Evolutionary conservation across 2,113 vertebrate species (phyloP).

Genomic region (Clarias magur): DNA sequence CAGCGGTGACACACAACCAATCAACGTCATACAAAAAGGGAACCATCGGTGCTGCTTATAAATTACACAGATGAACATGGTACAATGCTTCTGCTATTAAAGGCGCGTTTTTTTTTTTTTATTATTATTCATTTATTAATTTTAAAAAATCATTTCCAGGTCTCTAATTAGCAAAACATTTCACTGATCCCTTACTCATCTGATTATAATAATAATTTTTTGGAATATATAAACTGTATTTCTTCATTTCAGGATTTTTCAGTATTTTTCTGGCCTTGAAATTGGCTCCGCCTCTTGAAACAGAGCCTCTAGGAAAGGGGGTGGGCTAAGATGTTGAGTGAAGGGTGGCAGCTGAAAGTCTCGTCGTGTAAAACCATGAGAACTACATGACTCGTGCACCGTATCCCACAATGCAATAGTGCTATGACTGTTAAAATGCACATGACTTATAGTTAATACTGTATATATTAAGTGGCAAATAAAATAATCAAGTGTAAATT

Average conservation of each 20-base stretch:
- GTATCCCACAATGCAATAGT: not conserved
- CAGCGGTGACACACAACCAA: slow-evolving; percentile 18
- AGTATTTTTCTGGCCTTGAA: not conserved
- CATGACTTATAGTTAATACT: not conserved
- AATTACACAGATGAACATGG: not conserved
- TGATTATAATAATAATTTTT: too few species aligned
- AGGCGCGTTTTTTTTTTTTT: not conserved
- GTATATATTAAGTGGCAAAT: not conserved
- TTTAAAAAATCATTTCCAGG: not conserved
- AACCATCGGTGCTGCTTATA: slow-evolving; percentile 20
- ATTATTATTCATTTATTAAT: not conserved
- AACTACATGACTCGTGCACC: not conserved
- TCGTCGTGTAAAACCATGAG: not conserved
- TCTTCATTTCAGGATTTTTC: not conserved
- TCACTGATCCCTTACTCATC: not conserved
- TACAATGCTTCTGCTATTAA: not conserved
- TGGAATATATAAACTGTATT: not conserved
- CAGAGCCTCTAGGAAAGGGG: too few species aligned
- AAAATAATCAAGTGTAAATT: not conserved
- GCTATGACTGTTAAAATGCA: too few species aligned
- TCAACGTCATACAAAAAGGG: slow-evolving; percentile 18
- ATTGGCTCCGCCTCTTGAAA: not conserved
- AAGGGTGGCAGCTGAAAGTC: not conserved
- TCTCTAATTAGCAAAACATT: not conserved
- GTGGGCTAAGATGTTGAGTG: not conserved